Base-by-base conservation (phyloP, 2,888 invertebrate genomes). In the Leucania comma region DNA sequence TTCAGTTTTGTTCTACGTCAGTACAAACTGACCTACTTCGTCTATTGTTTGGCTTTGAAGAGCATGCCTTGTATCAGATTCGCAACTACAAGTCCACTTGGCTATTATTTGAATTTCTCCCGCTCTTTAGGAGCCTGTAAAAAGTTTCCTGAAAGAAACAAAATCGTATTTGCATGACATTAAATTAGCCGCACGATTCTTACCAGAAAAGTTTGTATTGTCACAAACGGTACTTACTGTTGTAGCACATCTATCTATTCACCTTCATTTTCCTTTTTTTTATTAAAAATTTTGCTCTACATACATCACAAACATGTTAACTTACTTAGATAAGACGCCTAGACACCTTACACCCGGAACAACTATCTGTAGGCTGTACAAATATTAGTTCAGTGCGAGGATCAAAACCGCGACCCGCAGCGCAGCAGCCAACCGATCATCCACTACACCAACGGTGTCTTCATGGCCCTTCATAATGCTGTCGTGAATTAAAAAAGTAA, bases 1-100 rank as follows among this genome's bases (percentile, higher is more conserved):
- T 58, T 75, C 26, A 24, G 8, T 59, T 38, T 68, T 62, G 22
- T 29, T 29, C 64, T 61, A 53, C 61, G 50, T 29, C 56, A 69
- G 59, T 74, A 32, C 38, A 68, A 68, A 71, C 48, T 72, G 72
- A 81, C 75, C 81, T 72, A 67, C 54, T 72, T 72, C 50, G 35
- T 24, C 72, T 58, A 66, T 80, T 80, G 70, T 75, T 75, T 35
- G 54, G 51, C 51, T 72, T 68, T 69, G 64, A 58, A 51, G 56
- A 67, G 24, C 26, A 35, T 46, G 46, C 60, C 65, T 50, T 61
- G 56, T 46, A 66, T 35, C 29, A 14, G 53, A 63, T 59, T 46
- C 24, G 4, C 3, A 51, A 46, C 57, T 38, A 42, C 26, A 1
- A 57, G 48, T 22, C 20, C 35, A 32, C 24, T 77, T 42, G 38